Base-by-base conservation (phyloP, 1,140 invertebrate species). In the Tachypleus tridentatus region DNA sequence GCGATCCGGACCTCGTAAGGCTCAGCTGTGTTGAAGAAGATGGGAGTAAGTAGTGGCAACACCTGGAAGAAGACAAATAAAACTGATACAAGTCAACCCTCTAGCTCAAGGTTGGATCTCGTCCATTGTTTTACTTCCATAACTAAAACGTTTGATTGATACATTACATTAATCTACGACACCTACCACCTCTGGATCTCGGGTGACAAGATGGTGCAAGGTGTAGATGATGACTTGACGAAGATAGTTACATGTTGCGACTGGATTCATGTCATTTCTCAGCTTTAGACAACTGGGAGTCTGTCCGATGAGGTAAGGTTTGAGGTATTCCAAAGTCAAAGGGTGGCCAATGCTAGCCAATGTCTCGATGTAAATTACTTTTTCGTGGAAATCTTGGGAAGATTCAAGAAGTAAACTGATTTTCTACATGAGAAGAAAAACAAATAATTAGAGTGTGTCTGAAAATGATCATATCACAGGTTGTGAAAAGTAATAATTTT, bases 11-110 rank as follows among this genome's bases (percentile, higher is more conserved):
- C 57, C 56, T 68, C 56, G 50, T 63, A 61, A 11, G 61, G 48
- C 53, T 72, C 72, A 52, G 59, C 57, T 58, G 52, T 58, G 68
- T 72, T 70, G 11, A 63, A 57, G 62, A 51, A 72, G 6, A 72
- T 61, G 9, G 71, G 65, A 10, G 68, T 10, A 7, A 71, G 10
- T 29, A 29, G 29, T 29, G 29, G 29, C 29, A 29, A 29, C 3
- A 70, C 49, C 7, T 71, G 49, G 3, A 61, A 57, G 3, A 68
- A 61, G 56, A 58, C 11, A 62, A 50, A 7, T 6, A n/a, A 6
- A 62, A 11, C 10, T 6, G 3, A 10, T 4, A 50, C 51, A 11
- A 50, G 7, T 50, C 1, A 4, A 0, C n/a, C 49, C 49, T 29
- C 48, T 9, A 11, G 48, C 6, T 9, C 2, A 11, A 11, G 48